These are phyloP conservation scores for Brachyopa scutellaris DNA, from an alignment of 2,888 invertebrate genomes.

Conservation along the genomic window DNA sequence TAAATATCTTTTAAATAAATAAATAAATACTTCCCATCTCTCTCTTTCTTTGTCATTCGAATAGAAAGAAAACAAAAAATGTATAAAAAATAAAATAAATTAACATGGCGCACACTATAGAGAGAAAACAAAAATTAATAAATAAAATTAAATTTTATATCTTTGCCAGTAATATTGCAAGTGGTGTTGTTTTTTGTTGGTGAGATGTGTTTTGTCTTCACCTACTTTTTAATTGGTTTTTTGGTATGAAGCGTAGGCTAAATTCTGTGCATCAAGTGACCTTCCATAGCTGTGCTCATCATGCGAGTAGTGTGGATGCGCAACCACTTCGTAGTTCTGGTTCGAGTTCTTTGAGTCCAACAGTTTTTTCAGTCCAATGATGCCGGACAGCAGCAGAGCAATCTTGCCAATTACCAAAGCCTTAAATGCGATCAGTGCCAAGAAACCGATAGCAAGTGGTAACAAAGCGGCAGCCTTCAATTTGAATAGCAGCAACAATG, in stretches of 20 bases:
- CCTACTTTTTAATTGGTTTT: constrained; percentile 73
- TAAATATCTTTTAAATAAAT: constrained; percentile 29
- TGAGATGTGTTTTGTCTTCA: neutral
- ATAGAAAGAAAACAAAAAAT: constrained; percentile 15
- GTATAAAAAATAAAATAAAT: constrained; percentile 18
- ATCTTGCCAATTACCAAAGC: constrained; percentile 92
- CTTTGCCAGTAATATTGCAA: constrained; percentile 76
- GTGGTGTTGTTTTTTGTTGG: constrained; percentile 36
- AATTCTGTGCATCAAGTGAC: constrained; percentile 86
- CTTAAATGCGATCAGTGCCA: constrained; percentile 92
- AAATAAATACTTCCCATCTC: constrained; percentile 29
- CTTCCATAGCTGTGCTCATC: constrained; percentile 86
- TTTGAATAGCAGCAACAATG: constrained; percentile 89
- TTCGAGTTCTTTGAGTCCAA: constrained; percentile 87
- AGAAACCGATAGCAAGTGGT: constrained; percentile 89
- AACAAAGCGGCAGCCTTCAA: constrained; percentile 90
- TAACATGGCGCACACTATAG: constrained; percentile 38
- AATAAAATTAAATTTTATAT: constrained; percentile 65
- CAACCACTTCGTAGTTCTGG: constrained; percentile 90
- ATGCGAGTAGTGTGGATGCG: constrained; percentile 86
- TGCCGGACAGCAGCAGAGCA: constrained; percentile 88
- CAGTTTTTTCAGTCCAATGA: constrained; percentile 89
- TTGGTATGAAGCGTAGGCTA: constrained; percentile 87
- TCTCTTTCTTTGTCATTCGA: neutral
- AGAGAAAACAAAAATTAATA: constrained; percentile 66